Percentiles rank a stretch among this genome's conserved stretches.
Conservation (phyloP, 2,888 invertebrate species). For the Sericinus montela region DNA sequence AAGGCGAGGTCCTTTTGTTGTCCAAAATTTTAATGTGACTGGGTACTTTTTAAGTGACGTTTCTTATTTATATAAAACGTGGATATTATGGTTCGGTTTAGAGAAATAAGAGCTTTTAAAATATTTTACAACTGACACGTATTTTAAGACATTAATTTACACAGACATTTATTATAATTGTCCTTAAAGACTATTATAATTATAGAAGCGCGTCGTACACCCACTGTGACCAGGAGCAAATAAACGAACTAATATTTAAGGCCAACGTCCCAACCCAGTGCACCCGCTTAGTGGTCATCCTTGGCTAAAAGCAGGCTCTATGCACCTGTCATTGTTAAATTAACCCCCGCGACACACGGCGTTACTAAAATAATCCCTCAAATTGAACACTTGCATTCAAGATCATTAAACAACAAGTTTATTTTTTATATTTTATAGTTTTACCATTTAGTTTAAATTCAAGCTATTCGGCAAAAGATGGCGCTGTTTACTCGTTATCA, state of each 20-base stretch:
- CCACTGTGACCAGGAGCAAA: slow-evolving; percentile 49
- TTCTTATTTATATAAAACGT: slow-evolving; percentile 21
- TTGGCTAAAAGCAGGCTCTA: slow-evolving; percentile 51
- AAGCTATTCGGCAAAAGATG: slow-evolving; percentile 64
- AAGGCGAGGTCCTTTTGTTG: slow-evolving; percentile 31
- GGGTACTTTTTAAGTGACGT: slow-evolving; percentile 19
- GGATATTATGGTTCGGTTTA: neutral
- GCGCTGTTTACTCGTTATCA: slow-evolving; percentile 34
- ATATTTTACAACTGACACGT: neutral
- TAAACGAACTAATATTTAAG: slow-evolving; percentile 46
- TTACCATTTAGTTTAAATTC: neutral
- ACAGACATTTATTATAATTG: too few relatives aligned
- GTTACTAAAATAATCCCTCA: slow-evolving; percentile 64
- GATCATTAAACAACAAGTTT: slow-evolving; percentile 20
- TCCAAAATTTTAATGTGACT: slow-evolving; percentile 22
- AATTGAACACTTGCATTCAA: slow-evolving; percentile 37
- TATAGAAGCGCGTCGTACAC: slow-evolving; percentile 48
- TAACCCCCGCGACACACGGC: slow-evolving; percentile 66
- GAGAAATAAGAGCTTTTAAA: slow-evolving; percentile 4
- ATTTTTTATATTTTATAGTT: neutral
- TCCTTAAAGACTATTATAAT: slow-evolving; percentile 28
- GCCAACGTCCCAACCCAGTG: slow-evolving; percentile 46
- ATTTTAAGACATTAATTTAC: too few relatives aligned
- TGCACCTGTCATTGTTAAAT: slow-evolving; percentile 71
- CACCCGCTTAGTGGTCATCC: slow-evolving; percentile 68